Evolutionary conservation across 2,888 invertebrate species (phyloP).

Genomic region (Eupsilia transversa): DNA sequence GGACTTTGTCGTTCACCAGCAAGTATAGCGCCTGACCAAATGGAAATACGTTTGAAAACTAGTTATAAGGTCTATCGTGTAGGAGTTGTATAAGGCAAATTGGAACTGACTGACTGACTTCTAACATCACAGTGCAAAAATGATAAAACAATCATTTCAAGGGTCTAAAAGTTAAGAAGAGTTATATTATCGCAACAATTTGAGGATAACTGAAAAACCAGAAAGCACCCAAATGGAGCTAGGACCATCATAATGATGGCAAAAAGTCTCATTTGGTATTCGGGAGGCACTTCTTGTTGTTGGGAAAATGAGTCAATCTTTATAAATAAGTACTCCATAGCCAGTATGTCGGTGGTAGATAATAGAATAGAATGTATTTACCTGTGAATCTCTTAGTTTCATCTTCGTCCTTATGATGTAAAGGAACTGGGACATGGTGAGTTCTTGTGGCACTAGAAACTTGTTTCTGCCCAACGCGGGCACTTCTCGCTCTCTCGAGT

Average conservation of each 20-base stretch:
- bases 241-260: not conserved
- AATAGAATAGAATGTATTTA: constrained; percentile 55
- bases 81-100: not conserved
- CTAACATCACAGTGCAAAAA: not conserved
- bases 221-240: not conserved
- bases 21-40: constrained; percentile 93
- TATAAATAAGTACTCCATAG: not conserved
- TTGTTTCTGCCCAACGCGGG: constrained; percentile 95
- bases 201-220: not conserved
- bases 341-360: not conserved
- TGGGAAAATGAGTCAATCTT: not conserved
- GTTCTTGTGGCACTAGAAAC: constrained; percentile 96
- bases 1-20: constrained; percentile 94
- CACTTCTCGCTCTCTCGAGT: constrained; percentile 93
- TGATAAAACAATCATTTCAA: not conserved
- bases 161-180: not conserved
- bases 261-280: not conserved
- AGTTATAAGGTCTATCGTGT: too few relatives aligned
- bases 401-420: constrained; percentile 92
- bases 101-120: not conserved
- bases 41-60: not conserved
- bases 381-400: constrained; percentile 87
- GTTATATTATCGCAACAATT: not conserved
- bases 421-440: constrained; percentile 96
- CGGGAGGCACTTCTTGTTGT: not conserved